Evolutionary conservation across 2,113 vertebrate genomes (phyloP).

Genomic region (Pimephales promelas): DNA sequence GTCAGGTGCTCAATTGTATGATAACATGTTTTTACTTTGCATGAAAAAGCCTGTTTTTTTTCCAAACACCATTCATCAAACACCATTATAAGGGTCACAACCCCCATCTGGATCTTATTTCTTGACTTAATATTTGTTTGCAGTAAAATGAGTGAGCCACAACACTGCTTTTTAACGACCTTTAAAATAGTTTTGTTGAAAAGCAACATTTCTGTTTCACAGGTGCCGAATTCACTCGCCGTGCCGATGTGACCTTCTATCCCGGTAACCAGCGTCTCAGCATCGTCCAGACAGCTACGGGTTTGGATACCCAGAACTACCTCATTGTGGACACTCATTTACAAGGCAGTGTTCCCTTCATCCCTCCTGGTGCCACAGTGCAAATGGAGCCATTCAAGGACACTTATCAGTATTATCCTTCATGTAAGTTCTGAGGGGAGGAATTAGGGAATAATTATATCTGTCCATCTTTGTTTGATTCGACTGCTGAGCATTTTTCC

Average conservation of each 20-base stretch:
- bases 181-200: not conserved
- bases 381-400: constrained; percentile 87
- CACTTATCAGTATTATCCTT: constrained; percentile 85
- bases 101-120: constrained; percentile 47
- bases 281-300: constrained; percentile 82
- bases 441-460: not conserved
- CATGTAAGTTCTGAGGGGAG: constrained; percentile 73
- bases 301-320: constrained; percentile 86
- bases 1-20: constrained; percentile 45
- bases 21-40: constrained; percentile 34
- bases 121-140: constrained; percentile 18
- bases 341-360: constrained; percentile 81
- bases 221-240: constrained; percentile 89
- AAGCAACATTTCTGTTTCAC: constrained; percentile 2
- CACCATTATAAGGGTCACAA: constrained; percentile 28
- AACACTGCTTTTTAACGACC: not conserved
- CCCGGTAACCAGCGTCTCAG: constrained; percentile 83
- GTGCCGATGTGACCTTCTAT: constrained; percentile 84
- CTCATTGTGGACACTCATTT: constrained; percentile 83
- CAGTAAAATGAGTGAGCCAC: constrained; percentile 15
- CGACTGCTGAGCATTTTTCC: not conserved
- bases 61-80: constrained; percentile 30
- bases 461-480: not conserved
- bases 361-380: constrained; percentile 76
- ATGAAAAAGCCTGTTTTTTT: not conserved